Conservation (phyloP, 2,113 vertebrate genomes). For the Trematomus loennbergii region DNA sequence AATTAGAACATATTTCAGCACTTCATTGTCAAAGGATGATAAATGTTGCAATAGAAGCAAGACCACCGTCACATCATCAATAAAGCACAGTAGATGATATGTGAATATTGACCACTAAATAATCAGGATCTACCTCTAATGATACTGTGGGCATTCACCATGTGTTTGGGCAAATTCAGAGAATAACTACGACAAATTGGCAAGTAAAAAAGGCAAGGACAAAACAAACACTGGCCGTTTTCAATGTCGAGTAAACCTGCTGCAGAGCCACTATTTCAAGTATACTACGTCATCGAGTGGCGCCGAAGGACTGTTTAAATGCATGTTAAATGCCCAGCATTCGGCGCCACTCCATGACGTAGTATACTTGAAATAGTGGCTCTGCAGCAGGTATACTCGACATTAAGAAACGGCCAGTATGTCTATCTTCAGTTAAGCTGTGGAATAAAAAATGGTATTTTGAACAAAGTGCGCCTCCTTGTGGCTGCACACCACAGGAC, state of each 20-base stretch:
- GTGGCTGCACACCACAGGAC: conserved; percentile 53
- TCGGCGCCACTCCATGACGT: too few relatives aligned
- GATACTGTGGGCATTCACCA: background rate
- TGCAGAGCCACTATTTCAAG: too few relatives aligned
- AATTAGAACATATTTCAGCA: background rate
- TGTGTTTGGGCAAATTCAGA: background rate
- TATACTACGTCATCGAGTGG: too few relatives aligned
- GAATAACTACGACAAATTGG: background rate
- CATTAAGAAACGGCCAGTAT: too few relatives aligned
- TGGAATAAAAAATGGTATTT: background rate
- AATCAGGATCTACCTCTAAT: background rate
- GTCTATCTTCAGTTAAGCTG: background rate
- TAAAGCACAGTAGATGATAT: background rate
- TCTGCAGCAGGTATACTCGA: too few relatives aligned
- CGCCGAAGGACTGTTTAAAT: too few relatives aligned
- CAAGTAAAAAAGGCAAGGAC: background rate
- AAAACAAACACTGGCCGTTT: too few relatives aligned
- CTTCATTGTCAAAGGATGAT: background rate
- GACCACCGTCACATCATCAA: background rate
- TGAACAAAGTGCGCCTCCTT: conserved; percentile 60
- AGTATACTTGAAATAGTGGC: too few relatives aligned
- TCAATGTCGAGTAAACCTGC: too few relatives aligned
- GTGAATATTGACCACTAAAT: background rate
- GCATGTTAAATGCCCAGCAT: too few relatives aligned
- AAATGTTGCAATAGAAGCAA: background rate